Percentiles rank a stretch among this genome's conserved stretches.
phyloP scores from a whole-genome alignment of 1,140 invertebrate genomes.

The Drosophila chauvacae region DNA sequence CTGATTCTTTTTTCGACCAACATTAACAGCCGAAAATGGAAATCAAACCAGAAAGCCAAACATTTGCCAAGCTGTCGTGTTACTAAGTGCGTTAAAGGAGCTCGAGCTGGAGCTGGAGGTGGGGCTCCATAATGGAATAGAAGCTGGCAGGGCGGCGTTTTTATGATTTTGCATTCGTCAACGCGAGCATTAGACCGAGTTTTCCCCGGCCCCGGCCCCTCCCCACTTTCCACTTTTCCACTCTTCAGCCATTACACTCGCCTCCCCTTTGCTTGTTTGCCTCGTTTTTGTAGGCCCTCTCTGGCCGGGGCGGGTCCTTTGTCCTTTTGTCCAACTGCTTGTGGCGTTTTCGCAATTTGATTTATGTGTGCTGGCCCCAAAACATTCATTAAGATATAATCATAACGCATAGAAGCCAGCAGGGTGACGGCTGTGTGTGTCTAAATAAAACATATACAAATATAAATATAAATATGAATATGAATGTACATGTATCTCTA shows the following conservation, averaged over 20 bases:
- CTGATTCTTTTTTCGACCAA: slow-evolving; percentile 2
- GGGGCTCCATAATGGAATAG: neutral
- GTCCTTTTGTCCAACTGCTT: slow-evolving; percentile 69
- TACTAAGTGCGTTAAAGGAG: slow-evolving; percentile 51
- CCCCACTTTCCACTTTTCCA: neutral
- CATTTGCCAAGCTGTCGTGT: slow-evolving; percentile 76
- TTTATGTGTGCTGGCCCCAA: slow-evolving; percentile 73
- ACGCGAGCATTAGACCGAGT: slow-evolving; percentile 57
- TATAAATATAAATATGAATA: neutral
- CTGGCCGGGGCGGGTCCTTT: slow-evolving; percentile 21
- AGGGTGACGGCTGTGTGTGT: slow-evolving; percentile 28
- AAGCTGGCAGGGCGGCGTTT: slow-evolving; percentile 22
- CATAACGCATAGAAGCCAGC: slow-evolving; percentile 66
- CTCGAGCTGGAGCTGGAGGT: neutral
- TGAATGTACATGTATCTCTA: slow-evolving; percentile 1
- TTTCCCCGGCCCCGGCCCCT: neutral
- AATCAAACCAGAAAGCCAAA: slow-evolving; percentile 76
- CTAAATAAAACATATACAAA: neutral
- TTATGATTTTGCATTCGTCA: slow-evolving; percentile 76
- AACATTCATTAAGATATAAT: slow-evolving; percentile 83
- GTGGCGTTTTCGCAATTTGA: slow-evolving; percentile 78
- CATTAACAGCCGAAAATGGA: slow-evolving; percentile 60
- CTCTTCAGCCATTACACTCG: slow-evolving; percentile 3
- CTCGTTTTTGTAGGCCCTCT: slow-evolving; percentile 31
- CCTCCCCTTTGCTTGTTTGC: slow-evolving; percentile 19